Base-by-base conservation (phyloP, 2,888 invertebrate species). In the Papilio gigon region DNA sequence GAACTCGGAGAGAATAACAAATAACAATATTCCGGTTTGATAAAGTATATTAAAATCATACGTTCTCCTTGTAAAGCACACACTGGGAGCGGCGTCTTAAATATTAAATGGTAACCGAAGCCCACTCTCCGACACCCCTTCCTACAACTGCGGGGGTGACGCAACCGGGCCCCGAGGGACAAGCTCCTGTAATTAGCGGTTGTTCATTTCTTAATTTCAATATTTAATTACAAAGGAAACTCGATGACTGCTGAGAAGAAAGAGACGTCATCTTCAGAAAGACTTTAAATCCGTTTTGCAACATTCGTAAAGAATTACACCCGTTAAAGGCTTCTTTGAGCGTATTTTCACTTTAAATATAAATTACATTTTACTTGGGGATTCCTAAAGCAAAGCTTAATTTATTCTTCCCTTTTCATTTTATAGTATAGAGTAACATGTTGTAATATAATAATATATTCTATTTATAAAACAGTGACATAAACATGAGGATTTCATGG, bases 201-300 rank as follows among this genome's bases (percentile, higher is more conserved):
- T 92, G 92, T 91, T 92, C 92, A 92, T 92, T 92, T 92, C 92
- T 92, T 92, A 92, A 92, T 92, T 92, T 92, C 92, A 92, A 92
- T 92, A 92, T 92, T 92, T 92, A 92, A 92, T 92, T 92, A 92
- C 92, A 90, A 92, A 92, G 92, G 92, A 91, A 91, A 91, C 90
- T 90, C 91, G 88, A 91, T 81, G 89, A 91, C 86, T 91, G 89
- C 87, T 82, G 72, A 78, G 79, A 82, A 86, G 81, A 88, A 83
- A 84, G 87, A 90, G 88, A 92, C 92, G 92, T 92, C 92, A 92
- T 88, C 86, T 80, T 85, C 92, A 91, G 89, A 89, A 89, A 89
- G 86, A 86, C 86, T 78, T 77, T 80, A 82, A 85, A 83, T 86
- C 82, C 79, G 83, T 87, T 89, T 88, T 86, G 86, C 87, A 88